A percentile compares a stretch with the other conserved stretches of the same genome.
phyloP scores from a whole-genome alignment of 1,140 invertebrate species.

The Heliconius himera region DNA sequence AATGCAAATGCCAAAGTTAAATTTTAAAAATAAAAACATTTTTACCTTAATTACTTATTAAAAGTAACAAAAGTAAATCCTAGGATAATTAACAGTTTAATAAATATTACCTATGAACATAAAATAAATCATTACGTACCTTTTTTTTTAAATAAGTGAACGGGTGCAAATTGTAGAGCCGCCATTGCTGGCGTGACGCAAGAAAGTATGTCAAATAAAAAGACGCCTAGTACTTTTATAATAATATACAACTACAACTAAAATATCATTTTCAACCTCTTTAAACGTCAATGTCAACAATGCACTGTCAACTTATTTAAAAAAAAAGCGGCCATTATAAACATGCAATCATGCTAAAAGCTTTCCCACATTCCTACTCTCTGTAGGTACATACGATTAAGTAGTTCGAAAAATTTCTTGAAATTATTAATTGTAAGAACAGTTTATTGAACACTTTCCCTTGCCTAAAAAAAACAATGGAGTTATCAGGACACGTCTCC shows the following conservation, averaged over 20 bases:
- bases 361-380: conserved; percentile 68
- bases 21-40: conserved; percentile 35
- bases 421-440: conserved; percentile 74
- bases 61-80: conserved; percentile 35
- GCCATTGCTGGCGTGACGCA: not conserved
- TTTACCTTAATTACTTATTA: conserved; percentile 38
- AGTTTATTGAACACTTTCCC: conserved; percentile 70
- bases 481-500: conserved; percentile 69
- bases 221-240: conserved; percentile 10
- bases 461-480: conserved; percentile 54
- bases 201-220: not conserved
- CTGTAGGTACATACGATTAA: conserved; percentile 66
- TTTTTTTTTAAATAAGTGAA: conserved; percentile 36
- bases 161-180: not conserved
- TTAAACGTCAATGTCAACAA: not conserved
- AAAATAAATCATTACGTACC: conserved; percentile 9
- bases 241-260: conserved; percentile 1
- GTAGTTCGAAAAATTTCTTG: conserved; percentile 70
- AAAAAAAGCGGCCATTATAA: conserved; percentile 53
- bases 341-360: conserved; percentile 74
- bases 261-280: not conserved
- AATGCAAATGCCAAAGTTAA: conserved; percentile 53
- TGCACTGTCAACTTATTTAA: conserved; percentile 48
- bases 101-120: conserved; percentile 28
- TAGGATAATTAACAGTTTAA: conserved; percentile 40